Base-by-base conservation (phyloP, 2,888 invertebrate species). In the Zelleria hepariella region DNA sequence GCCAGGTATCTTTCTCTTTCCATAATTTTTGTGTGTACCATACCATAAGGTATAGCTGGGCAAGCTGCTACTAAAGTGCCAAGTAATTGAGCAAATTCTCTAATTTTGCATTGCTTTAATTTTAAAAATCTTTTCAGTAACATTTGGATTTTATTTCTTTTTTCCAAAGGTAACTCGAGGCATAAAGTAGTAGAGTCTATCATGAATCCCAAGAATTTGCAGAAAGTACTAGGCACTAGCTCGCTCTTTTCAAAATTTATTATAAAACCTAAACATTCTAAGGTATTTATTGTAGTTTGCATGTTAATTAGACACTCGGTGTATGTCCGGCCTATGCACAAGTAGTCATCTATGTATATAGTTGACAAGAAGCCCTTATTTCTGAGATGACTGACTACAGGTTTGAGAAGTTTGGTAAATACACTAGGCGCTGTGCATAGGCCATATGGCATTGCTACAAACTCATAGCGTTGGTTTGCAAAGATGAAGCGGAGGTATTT, bases 1-100 rank as follows among this genome's bases (percentile, higher is more conserved):
- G 26, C 57, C 8, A 61, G 21, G 57, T 61, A 58, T 57, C 60
- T 63, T 15, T 4, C 5, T 2, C 57, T 23, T 57, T 62, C 60
- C 23, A 62, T 49, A 20, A 4, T 23, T 58, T 62, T 62, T 1
- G 59, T 62, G 47, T 62, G 56, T 7, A 61, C 49, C 58, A 58
- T 58, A 8, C 60, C 60, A 21, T 62, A 61, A 23, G 57, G 59
- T 18, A 62, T 18, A 8, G 61, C 61, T 1, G 59, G 62, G 23
- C 64, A 64, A 1, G 60, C 62, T 24, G 64, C 62, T 6, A 47
- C 42, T 1, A 63, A 48, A 23, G 60, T 32, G 21, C 62, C 62
- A 7, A 64, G 18, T 21, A 63, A 53, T 23, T 52, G 53, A 21
- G 64, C 63, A 48, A 62, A 64, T 21, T 59, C 58, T 49, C 61